Evolutionary conservation across 92 coral and sea anemone species (phyloP), one percentile per base, ranked within the genome.

Genomic region (Porites evermanni): DNA sequence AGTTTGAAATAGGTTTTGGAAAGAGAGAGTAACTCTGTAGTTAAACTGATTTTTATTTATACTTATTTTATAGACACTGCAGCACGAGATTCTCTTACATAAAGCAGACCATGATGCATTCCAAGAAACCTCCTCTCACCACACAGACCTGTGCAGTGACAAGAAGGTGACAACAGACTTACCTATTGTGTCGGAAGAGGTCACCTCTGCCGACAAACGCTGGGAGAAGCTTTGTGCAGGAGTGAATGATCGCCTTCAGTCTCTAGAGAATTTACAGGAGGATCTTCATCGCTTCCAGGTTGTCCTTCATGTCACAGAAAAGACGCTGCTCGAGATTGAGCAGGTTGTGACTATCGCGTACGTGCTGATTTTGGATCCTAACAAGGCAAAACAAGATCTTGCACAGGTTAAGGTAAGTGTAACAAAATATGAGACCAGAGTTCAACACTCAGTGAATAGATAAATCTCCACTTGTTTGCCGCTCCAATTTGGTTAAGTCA

Each of bases 141-240:
- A 93, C 77, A 77, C 89, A 52, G 91, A 88, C 23, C 80, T 87
- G 19, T 94, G 95, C 81, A 82, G 88, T 47, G 88, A 89, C 20
- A 89, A 75, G 65, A 82, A 86, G 18, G 90, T 95, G 12, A 86
- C 93, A 11, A 91, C 87, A 18, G 98, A 97, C 84, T 53, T 93
- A n/a, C 87, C 93, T 67, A 91, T 95, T 66, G 76, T 97, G 77
- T 94, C 93, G 78, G 96, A 92, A 67, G 99, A 97, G 87, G 77
- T 92, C 51, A 83, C 90, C 6, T 75, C 83, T n/a, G 81, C 91
- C 50, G 88, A 91, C 68, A 80, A 87, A 66, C 98, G 97, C 60
- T 97, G 98, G 96, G 90, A 88, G 51, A 87, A 92, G 64, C 91
- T 97, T 24, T 88, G 88, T 24, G 85, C 89, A 1, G 91, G 89